phyloP scores from a whole-genome alignment of 1,140 invertebrate species.

The Phymorhynchus buccinoides region DNA sequence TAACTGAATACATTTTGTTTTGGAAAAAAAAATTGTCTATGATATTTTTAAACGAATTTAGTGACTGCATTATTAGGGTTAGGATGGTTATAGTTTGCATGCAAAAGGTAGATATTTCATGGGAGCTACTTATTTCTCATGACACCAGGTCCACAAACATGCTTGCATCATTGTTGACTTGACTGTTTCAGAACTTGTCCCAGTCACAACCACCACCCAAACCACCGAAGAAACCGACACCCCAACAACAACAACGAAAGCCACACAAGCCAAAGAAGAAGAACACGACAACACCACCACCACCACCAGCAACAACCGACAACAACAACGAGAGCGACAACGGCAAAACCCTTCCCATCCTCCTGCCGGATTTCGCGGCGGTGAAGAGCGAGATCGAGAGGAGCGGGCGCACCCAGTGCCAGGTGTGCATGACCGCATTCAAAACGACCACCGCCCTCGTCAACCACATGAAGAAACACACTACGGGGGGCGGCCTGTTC shows the following conservation, averaged over 20 bases:
- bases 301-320: too few species aligned
- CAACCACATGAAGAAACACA: conserved; percentile 37
- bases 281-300: too few species aligned
- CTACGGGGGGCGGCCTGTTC: conserved; percentile 23
- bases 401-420: conserved; percentile 1
- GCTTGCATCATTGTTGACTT: too few species aligned
- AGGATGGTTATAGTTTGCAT: too few species aligned
- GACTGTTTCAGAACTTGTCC: background rate
- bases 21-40: background rate
- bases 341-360: conserved; percentile 23
- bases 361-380: conserved; percentile 27
- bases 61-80: too few species aligned
- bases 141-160: too few species aligned
- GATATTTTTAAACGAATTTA: too few species aligned
- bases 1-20: too few species aligned
- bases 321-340: background rate
- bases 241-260: background rate
- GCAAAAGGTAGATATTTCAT: background rate
- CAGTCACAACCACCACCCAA: background rate
- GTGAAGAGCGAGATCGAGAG: conserved; percentile 12
- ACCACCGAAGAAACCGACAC: background rate
- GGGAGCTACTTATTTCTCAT: background rate
- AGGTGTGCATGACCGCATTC: conserved; percentile 15
- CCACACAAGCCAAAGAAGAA: background rate
- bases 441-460: background rate